phyloP scores from a whole-genome alignment of 2,113 vertebrate genomes.

The Entelurus aequoreus region DNA sequence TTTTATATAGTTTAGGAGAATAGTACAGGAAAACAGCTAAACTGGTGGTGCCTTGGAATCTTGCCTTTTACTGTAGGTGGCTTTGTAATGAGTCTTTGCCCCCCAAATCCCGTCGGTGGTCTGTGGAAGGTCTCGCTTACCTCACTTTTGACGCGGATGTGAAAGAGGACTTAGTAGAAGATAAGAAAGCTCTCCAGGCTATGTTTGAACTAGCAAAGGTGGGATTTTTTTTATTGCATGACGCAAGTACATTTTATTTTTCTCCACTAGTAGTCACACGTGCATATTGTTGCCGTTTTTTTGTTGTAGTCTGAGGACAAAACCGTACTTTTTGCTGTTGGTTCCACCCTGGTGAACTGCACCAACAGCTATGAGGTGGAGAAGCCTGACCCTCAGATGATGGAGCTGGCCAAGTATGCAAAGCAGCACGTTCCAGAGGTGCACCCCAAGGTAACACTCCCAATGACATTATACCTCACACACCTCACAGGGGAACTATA shows the following conservation, averaged over 20 bases:
- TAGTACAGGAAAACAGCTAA: constrained; percentile 5
- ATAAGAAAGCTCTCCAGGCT: constrained; percentile 82
- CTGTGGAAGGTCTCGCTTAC: constrained; percentile 93
- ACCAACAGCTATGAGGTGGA: constrained; percentile 94
- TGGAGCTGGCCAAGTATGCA: constrained; percentile 95
- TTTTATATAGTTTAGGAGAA: constrained; percentile 1
- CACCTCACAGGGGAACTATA: background rate
- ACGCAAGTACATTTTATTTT: background rate
- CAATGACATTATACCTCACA: background rate
- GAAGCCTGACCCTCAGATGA: constrained; percentile 91
- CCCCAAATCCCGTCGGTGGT: constrained; percentile 84
- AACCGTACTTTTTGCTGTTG: constrained; percentile 87
- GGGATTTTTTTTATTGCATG: constrained; percentile 5
- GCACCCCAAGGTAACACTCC: constrained; percentile 85
- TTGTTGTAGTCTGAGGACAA: constrained; percentile 84
- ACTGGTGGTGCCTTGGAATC: background rate
- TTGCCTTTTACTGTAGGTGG: constrained; percentile 74
- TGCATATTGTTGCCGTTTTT: background rate
- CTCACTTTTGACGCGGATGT: constrained; percentile 95
- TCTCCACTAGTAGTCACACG: too few relatives aligned
- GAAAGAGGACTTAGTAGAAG: constrained; percentile 92
- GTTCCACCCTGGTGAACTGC: constrained; percentile 92
- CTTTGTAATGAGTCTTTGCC: constrained; percentile 87
- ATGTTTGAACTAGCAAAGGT: constrained; percentile 93
- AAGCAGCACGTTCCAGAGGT: constrained; percentile 95